A percentile compares a stretch with the other conserved stretches of the same genome.
These are phyloP conservation scores for Tauraco erythrolophus DNA, from an alignment of 2,113 vertebrate species.

Conservation along the genomic window DNA sequence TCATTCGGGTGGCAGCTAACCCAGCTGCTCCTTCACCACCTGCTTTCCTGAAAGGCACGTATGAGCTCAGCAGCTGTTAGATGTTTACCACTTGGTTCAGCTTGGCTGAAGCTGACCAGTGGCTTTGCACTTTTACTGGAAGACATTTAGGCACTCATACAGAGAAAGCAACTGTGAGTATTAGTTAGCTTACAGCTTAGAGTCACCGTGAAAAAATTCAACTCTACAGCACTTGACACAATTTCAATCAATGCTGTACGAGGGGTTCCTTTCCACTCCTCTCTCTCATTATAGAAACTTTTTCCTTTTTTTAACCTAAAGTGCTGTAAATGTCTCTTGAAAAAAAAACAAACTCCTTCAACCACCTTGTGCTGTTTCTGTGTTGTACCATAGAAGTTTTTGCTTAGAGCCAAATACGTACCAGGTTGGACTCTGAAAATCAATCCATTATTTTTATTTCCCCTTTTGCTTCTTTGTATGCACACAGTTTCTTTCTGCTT, in stretches of 20 bases:
- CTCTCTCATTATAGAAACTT: not conserved
- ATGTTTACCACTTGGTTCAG: not conserved
- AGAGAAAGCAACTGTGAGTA: not conserved
- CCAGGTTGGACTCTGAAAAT: not conserved
- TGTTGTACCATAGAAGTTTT: not conserved
- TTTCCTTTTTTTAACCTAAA: not conserved
- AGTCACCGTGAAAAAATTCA: not conserved
- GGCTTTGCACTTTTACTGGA: not conserved
- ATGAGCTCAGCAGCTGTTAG: not conserved
- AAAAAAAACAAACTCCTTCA: not conserved
- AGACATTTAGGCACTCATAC: not conserved
- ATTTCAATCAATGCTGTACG: not conserved
- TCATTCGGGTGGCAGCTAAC: not conserved
- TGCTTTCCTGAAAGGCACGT: not conserved
- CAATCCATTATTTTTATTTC: not conserved
- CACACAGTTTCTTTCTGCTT: not conserved
- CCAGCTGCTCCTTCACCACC: not conserved
- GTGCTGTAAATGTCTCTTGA: not conserved
- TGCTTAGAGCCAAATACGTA: not conserved
- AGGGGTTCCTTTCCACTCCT: not conserved
- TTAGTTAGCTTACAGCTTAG: not conserved
- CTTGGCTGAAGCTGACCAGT: not conserved
- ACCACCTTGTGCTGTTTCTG: not conserved
- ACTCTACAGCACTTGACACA: not conserved
- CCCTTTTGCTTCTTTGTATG: not conserved